Evolutionary conservation across 2,113 vertebrate species (phyloP).

Genomic region (Geothlypis trichas): DNA sequence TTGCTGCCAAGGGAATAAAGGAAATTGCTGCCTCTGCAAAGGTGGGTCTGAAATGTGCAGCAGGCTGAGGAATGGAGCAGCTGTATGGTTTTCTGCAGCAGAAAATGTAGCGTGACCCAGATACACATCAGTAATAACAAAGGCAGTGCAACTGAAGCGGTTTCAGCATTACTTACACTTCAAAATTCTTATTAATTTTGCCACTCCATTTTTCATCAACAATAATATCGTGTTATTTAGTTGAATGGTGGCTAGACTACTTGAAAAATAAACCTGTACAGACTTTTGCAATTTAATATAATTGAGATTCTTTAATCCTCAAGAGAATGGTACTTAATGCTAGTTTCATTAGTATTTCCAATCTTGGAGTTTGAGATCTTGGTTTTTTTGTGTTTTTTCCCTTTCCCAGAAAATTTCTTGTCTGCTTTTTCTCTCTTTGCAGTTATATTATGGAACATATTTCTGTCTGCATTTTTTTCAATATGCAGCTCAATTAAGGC

Average conservation of each 20-base stretch:
- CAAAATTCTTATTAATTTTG: not conserved
- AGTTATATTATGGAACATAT: not conserved
- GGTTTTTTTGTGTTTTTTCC: not conserved
- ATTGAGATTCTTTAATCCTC: not conserved
- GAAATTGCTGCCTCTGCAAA: slow-evolving; percentile 90
- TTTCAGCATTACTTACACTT: not conserved
- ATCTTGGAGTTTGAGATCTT: not conserved
- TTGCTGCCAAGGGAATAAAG: slow-evolving; percentile 86
- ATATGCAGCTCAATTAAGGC: not conserved
- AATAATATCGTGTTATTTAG: not conserved
- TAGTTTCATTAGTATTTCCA: not conserved
- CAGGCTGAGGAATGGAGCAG: not conserved
- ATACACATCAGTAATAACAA: not conserved
- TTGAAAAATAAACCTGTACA: not conserved
- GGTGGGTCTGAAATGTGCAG: slow-evolving; percentile 68
- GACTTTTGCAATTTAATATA: not conserved
- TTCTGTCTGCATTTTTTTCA: not conserved
- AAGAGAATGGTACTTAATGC: not conserved
- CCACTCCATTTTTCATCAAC: not conserved
- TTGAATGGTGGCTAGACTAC: not conserved
- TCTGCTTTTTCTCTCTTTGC: not conserved
- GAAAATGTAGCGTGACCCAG: not conserved
- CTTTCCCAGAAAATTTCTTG: not conserved
- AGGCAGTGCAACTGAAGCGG: not conserved
- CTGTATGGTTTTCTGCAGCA: not conserved